Percentiles rank a stretch among this genome's conserved stretches.
Evolutionary conservation across 2,797 vertebrate species (phyloP).

Genomic region (Acropternis orthonyx): DNA sequence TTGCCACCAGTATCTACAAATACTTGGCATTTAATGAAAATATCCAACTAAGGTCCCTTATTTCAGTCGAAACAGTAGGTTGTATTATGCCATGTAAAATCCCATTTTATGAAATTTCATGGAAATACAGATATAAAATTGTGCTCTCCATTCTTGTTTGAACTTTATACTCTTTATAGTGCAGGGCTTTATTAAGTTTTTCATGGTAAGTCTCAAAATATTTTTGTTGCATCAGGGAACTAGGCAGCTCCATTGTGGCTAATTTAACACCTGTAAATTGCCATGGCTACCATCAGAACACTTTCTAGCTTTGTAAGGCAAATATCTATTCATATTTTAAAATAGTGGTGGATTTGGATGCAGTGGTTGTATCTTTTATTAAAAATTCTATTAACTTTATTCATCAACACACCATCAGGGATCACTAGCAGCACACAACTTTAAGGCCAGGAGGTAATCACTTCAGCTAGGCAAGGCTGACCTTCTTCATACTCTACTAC

Average conservation of each 20-base stretch:
- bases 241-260: neutral
- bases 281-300: conserved; percentile 17
- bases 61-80: conserved; percentile 9
- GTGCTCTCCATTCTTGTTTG: neutral
- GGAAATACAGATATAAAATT: conserved; percentile 14
- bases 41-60: neutral
- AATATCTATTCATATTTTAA: conserved; percentile 17
- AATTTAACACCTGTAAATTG: conserved; percentile 50
- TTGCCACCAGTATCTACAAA: conserved; percentile 31
- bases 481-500: neutral
- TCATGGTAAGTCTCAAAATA: conserved; percentile 24
- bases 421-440: neutral
- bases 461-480: neutral
- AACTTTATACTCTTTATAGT: conserved; percentile 45
- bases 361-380: conserved; percentile 7
- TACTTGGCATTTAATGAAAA: conserved; percentile 51
- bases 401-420: neutral
- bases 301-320: neutral
- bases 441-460: neutral
- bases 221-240: conserved; percentile 29
- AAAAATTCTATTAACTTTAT: conserved; percentile 33
- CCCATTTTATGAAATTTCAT: conserved; percentile 35
- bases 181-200: conserved; percentile 32
- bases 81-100: neutral
- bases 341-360: neutral